Base-by-base conservation (phyloP, 2,797 vertebrate species). In the Poeciliopsis turneri region DNA sequence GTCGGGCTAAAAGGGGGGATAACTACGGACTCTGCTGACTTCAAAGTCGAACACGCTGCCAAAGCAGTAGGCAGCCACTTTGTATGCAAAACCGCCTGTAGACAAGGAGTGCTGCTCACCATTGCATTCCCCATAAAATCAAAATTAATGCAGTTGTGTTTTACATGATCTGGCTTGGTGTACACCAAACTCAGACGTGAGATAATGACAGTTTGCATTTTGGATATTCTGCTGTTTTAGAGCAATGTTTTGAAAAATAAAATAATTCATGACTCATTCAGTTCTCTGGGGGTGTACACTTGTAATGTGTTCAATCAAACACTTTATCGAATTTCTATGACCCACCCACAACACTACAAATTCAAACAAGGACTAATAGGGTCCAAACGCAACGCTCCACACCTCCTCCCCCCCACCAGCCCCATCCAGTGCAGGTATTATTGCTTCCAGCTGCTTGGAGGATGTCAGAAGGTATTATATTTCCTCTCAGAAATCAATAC, bases 11-110 rank as follows among this genome's bases (percentile, higher is more conserved):
- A 47, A 47, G 72, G 78, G 36, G 78, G 85, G 74, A 83, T 82
- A 84, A 83, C 64, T 76, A 87, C 72, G 66, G 45, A 51, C 71
- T 75, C 81, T 71, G 70, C 77, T 61, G 78, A 87, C 87, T 89
- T 91, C 90, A 92, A 91, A 92, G 79, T 82, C 82, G 41, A 64
- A 78, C 73, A 73, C 72, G 4, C 69, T 45, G 83, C 39, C 75
- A 79, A 83, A 75, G 75, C 73, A 80, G 72, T 81, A 78, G 83
- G 84, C 43, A 71, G 51, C 49, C 36, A 70, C 76, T 85, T 76
- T 83, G 82, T 57, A 79, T 89, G 82, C 83, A 84, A 82, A 77
- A 51, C 79, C 70, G 72, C 53, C 71, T 43, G 3, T 1, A 81
- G 77, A 70, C 70, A 72, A 20, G 36, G 79, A 75, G 61, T 75